These are phyloP conservation scores for Corythaixoides concolor DNA, from an alignment of 2,113 vertebrate genomes.

Conservation along the genomic window DNA sequence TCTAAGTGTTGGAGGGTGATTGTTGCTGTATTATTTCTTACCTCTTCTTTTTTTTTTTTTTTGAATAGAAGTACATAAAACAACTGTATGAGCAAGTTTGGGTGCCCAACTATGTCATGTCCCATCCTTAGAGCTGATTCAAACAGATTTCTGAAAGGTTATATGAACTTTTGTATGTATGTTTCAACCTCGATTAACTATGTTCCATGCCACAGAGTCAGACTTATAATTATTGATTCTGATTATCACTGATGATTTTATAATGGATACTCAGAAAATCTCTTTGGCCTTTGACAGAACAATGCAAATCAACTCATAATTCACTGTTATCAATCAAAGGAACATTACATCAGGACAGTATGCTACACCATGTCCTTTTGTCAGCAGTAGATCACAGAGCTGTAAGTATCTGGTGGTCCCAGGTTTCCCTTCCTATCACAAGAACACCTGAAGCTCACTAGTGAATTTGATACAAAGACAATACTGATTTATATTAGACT, in stretches of 20 bases:
- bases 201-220: neutral
- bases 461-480: neutral
- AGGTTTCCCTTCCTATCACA: neutral
- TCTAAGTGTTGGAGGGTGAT: neutral
- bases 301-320: neutral
- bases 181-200: neutral
- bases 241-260: neutral
- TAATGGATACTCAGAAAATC: neutral
- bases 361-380: neutral
- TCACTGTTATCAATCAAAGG: neutral
- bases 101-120: neutral
- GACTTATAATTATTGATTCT: neutral
- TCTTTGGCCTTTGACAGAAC: neutral
- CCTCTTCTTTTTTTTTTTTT: neutral
- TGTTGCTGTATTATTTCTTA: neutral
- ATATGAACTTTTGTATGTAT: neutral
- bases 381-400: neutral
- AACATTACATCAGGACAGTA: neutral
- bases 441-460: neutral
- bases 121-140: neutral
- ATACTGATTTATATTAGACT: neutral
- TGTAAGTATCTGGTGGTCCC: neutral
- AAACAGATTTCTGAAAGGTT: neutral
- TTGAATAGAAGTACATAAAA: neutral
- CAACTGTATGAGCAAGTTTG: neutral